phyloP scores from a whole-genome alignment of 2,113 vertebrate species.

The Sphaerodactylus townsendi region DNA sequence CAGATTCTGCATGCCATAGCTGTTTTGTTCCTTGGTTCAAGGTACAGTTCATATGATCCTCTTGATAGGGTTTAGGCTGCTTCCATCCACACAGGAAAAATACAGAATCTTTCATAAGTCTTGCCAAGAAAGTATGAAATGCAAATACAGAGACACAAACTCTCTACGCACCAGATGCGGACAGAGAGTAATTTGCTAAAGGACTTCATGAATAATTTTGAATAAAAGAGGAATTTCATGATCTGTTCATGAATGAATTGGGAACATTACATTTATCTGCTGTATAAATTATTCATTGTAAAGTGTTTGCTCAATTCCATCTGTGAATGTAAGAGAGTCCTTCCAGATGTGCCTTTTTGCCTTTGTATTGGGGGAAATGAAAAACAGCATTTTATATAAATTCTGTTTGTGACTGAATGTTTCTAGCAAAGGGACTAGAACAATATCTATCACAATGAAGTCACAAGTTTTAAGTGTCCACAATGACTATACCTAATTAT shows the following conservation, averaged over 20 bases:
- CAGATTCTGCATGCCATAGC: background rate
- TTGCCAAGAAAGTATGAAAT: background rate
- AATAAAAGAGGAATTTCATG: slow-evolving; percentile 28
- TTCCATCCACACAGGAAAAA: background rate
- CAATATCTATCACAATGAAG: slow-evolving; percentile 27
- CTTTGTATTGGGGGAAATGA: slow-evolving; percentile 20
- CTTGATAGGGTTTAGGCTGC: background rate
- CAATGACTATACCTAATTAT: background rate
- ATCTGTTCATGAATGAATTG: slow-evolving; percentile 44
- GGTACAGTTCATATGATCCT: background rate
- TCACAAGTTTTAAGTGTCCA: slow-evolving; percentile 1
- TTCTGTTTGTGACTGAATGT: background rate
- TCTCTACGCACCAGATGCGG: slow-evolving; percentile 3
- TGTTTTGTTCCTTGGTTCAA: background rate
- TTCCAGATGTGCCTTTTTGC: slow-evolving; percentile 33
- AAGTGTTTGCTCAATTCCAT: slow-evolving; percentile 54
- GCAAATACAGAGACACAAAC: slow-evolving; percentile 6
- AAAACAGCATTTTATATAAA: slow-evolving; percentile 33
- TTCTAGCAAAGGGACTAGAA: background rate
- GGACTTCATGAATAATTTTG: slow-evolving; percentile 8
- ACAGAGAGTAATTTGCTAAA: slow-evolving; percentile 3
- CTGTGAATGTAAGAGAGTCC: slow-evolving; percentile 36
- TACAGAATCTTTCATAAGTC: slow-evolving; percentile 11
- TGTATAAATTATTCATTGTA: slow-evolving; percentile 54
- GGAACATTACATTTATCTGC: slow-evolving; percentile 31